These are phyloP conservation scores for Microplitis mediator DNA, from an alignment of 1,140 invertebrate species.

Conservation along the genomic window DNA sequence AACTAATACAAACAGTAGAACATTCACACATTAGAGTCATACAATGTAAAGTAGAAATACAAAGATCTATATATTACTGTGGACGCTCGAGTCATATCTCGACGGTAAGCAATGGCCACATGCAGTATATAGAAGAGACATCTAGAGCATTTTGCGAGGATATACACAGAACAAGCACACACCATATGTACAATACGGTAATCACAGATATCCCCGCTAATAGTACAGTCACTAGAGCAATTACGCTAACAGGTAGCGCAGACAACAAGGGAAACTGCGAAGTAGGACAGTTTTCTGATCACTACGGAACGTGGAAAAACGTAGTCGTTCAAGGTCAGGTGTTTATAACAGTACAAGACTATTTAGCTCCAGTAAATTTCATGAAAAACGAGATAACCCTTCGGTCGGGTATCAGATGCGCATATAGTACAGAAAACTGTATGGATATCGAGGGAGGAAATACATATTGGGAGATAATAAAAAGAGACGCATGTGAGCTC, in stretches of 20 bases:
- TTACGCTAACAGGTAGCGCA: background rate
- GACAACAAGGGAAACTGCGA: background rate
- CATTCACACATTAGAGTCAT: background rate
- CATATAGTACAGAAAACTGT: conserved; percentile 18
- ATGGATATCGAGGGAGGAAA: conserved; percentile 15
- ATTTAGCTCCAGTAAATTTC: background rate
- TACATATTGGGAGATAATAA: conserved; percentile 19
- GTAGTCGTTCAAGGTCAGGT: conserved; percentile 18
- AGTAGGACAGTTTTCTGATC: conserved; percentile 8
- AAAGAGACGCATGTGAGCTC: conserved; percentile 4
- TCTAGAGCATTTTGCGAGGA: background rate
- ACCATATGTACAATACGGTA: background rate
- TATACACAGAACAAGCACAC: background rate
- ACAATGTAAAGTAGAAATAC: conserved; percentile 21
- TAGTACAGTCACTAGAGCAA: background rate
- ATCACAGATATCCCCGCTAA: background rate
- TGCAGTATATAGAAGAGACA: conserved; percentile 14
- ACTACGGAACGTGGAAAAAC: conserved; percentile 8
- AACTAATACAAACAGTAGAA: conserved; percentile 22
- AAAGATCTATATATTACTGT: conserved; percentile 18
- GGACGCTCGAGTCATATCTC: conserved; percentile 15
- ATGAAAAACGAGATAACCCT: conserved; percentile 1
- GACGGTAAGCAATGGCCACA: background rate
- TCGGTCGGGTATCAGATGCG: conserved; percentile 1
- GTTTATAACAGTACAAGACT: conserved; percentile 15